Percentiles rank a stretch among this genome's conserved stretches.
These are phyloP conservation scores for Zaprionus bogoriensis DNA, from an alignment of 2,888 invertebrate genomes.

Conservation along the genomic window DNA sequence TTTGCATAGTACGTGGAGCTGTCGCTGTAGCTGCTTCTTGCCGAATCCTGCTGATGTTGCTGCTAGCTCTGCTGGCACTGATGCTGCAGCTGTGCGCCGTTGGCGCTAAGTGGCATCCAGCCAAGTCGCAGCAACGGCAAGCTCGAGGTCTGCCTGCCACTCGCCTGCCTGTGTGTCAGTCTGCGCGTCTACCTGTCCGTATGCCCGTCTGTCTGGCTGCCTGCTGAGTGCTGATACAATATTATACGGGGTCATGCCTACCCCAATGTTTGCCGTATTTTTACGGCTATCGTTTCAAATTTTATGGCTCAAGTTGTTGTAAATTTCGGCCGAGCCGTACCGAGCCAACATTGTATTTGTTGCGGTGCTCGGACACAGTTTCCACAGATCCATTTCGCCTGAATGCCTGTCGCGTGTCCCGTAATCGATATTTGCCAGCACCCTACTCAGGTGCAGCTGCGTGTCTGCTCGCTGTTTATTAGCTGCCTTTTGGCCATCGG, in stretches of 20 bases:
- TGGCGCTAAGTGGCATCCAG: conserved; percentile 65
- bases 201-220: conserved; percentile 8
- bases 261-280: conserved; percentile 33
- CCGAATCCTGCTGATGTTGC: not conserved
- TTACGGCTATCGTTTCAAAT: conserved; percentile 67
- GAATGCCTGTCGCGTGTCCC: conserved; percentile 33
- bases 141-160: conserved; percentile 17
- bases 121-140: conserved; percentile 57
- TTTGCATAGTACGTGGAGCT: conserved; percentile 37
- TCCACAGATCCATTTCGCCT: conserved; percentile 19
- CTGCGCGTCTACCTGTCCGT: conserved; percentile 1
- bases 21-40: conserved; percentile 8
- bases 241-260: conserved; percentile 29
- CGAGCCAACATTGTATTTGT: conserved; percentile 7
- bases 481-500: conserved; percentile 42
- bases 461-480: conserved; percentile 64
- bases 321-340: conserved; percentile 46
- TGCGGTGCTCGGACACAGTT: conserved; percentile 14
- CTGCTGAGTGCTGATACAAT: conserved; percentile 45
- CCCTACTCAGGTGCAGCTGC: conserved; percentile 31
- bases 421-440: conserved; percentile 64
- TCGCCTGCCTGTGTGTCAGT: not conserved
- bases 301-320: conserved; percentile 67
- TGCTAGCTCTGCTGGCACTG: too few species aligned
- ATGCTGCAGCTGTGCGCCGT: conserved; percentile 41